Evolutionary conservation across 2,113 vertebrate genomes (phyloP).

Genomic region (Callorhinus ursinus): DNA sequence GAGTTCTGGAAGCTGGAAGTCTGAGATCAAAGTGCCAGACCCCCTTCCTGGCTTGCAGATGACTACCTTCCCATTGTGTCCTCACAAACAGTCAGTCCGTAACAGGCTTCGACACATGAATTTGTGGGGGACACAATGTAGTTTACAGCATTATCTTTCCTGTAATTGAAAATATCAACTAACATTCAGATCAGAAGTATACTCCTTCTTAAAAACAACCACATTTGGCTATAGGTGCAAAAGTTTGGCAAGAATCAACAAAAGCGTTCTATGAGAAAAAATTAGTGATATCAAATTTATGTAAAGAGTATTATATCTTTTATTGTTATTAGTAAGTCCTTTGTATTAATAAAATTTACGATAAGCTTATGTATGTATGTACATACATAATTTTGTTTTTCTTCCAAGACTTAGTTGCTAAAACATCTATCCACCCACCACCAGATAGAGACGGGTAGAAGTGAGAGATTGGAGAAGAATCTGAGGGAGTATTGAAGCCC

Average conservation of each 20-base stretch:
- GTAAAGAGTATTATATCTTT: background rate
- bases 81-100: background rate
- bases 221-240: background rate
- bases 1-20: background rate
- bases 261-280: background rate
- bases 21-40: background rate
- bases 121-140: background rate
- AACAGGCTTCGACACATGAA: background rate
- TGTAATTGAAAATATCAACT: background rate
- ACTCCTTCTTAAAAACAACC: background rate
- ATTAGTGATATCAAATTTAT: background rate
- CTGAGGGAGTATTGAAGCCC: background rate
- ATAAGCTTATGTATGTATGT: background rate
- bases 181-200: background rate
- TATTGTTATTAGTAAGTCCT: background rate
- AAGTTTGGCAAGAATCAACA: background rate
- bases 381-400: background rate
- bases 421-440: background rate
- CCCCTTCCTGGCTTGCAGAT: background rate
- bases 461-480: background rate
- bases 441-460: background rate
- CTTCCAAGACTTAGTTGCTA: background rate
- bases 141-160: background rate
- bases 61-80: background rate
- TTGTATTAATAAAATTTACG: background rate